phyloP scores from a whole-genome alignment of 2,113 vertebrate genomes.

The Vulpes vulpes region DNA sequence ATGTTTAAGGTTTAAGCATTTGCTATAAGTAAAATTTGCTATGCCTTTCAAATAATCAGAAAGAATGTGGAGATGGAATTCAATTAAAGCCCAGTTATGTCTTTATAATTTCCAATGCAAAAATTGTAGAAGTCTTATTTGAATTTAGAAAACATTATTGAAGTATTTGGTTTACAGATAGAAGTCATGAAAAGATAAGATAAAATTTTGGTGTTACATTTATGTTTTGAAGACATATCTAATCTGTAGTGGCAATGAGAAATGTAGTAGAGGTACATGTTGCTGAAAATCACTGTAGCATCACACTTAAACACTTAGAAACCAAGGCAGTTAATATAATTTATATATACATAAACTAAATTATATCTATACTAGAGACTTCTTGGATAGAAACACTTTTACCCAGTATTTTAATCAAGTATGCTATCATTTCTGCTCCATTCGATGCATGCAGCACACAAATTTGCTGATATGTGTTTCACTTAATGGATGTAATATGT shows the following conservation, averaged over 20 bases:
- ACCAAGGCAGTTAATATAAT: conserved; percentile 86
- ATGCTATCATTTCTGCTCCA: conserved; percentile 53
- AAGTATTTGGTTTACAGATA: conserved; percentile 82
- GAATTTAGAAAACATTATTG: conserved; percentile 76
- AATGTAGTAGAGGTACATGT: conserved; percentile 81
- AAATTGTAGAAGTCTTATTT: conserved; percentile 70
- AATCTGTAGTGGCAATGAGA: conserved; percentile 84
- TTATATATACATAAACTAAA: conserved; percentile 76
- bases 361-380: conserved; percentile 60
- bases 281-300: conserved; percentile 84
- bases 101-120: conserved; percentile 65
- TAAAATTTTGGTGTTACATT: conserved; percentile 83
- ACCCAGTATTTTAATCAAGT: conserved; percentile 76
- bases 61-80: conserved; percentile 45
- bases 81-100: conserved; percentile 74
- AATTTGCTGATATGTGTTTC: conserved; percentile 77
- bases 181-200: conserved; percentile 79
- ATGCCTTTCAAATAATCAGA: conserved; percentile 69
- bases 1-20: conserved; percentile 71
- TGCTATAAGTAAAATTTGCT: conserved; percentile 54
- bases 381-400: conserved; percentile 67
- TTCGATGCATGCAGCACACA: conserved; percentile 46
- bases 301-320: conserved; percentile 86
- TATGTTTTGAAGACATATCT: conserved; percentile 85
- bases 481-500: conserved; percentile 79